Evolutionary conservation across 2,888 invertebrate species (phyloP), one percentile per base, ranked within the genome.

Genomic region (Agriopis leucophaearia): DNA sequence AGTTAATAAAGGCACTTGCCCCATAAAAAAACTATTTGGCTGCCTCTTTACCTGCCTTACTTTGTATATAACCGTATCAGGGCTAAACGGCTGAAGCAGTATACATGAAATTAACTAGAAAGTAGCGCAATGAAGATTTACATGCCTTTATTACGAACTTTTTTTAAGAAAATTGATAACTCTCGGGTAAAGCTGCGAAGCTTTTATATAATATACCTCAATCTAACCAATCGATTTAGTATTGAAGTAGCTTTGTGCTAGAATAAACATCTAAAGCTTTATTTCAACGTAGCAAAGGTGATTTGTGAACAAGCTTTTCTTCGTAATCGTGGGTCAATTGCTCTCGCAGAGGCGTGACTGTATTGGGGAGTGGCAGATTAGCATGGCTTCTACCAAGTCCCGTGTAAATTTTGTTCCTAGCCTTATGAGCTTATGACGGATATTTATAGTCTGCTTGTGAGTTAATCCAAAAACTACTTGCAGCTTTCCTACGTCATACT

Each of bases 331-430:
- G n/a, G 64, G 54, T 60, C 13, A 50, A 16, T n/a, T 38, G 48
- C 42, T 8, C 45, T 9, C 52, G 58, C 27, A 60, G 68, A 75
- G 73, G 73, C 73, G 73, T 75, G 73, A 62, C 72, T 51, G 58
- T 56, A 58, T 54, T 48, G 63, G 61, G 65, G 68, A 71, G 73
- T 63, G 3, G 62, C 45, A 71, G 73, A 72, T 75, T 75, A 75
- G 72, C 66, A 72, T 68, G 64, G 68, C 68, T 60, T 69, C 67
- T 62, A 48, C 68, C 52, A 58, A 66, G 69, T 68, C 66, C 64
- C 66, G 71, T 72, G 73, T 74, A 71, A 69, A 72, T 65, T 66
- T 58, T 59, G 70, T 27, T 18, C 52, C 63, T 58, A 27, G 69
- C 71, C 71, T 70, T 69, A 64, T 52, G 15, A n/a, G 69, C 71